Evolutionary conservation across 2,888 invertebrate species (phyloP).

Genomic region (Lingula anatina): DNA sequence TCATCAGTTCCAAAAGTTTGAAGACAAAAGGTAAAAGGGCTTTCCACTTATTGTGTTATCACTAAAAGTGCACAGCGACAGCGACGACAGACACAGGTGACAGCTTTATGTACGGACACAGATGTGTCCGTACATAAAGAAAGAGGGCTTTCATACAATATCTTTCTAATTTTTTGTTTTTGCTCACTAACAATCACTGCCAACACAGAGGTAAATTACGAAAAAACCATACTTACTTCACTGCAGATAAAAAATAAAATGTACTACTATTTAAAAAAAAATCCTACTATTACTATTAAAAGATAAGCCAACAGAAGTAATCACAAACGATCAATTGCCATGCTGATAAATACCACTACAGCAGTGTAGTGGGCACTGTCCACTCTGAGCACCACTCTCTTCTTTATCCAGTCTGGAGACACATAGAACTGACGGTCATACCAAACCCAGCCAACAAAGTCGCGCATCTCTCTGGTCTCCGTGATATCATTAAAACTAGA

Average conservation of each 20-base stretch:
- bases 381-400: slow-evolving; percentile 75
- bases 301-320: too few species aligned
- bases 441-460: slow-evolving; percentile 96
- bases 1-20: too few species aligned
- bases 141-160: too few species aligned
- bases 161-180: too few species aligned
- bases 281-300: neutral
- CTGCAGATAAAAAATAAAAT: slow-evolving; percentile 30
- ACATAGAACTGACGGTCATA: slow-evolving; percentile 85
- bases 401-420: slow-evolving; percentile 67
- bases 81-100: too few species aligned
- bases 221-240: neutral
- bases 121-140: too few species aligned
- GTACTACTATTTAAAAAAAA: neutral
- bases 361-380: slow-evolving; percentile 89
- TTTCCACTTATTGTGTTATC: too few species aligned
- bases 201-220: slow-evolving; percentile 6
- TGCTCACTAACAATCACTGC: too few species aligned
- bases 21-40: too few species aligned
- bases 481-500: slow-evolving; percentile 94
- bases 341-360: slow-evolving; percentile 61
- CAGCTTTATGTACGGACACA: too few species aligned
- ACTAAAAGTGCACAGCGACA: too few species aligned
- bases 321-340: neutral
- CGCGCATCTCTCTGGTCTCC: slow-evolving; percentile 66